These are phyloP conservation scores for Boloria euphrosyne DNA, from an alignment of 2,888 invertebrate genomes.

Conservation along the genomic window DNA sequence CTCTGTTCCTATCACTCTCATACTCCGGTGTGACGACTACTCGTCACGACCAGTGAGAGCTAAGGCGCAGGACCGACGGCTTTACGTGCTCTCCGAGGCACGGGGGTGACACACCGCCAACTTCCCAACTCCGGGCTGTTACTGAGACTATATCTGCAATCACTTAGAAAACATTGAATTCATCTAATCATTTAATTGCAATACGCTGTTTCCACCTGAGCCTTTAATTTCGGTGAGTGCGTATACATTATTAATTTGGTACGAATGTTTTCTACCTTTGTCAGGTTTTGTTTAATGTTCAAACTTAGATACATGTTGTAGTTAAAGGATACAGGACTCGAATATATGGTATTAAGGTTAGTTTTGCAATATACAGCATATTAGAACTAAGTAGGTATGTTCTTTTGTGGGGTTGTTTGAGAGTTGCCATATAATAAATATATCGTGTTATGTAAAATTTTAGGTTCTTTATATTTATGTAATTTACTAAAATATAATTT, in stretches of 20 bases:
- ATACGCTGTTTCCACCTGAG: constrained; percentile 11
- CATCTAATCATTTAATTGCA: constrained; percentile 24
- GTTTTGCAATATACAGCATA: neutral
- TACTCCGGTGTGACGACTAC: too few relatives aligned
- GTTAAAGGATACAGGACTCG: neutral
- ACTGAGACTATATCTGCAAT: neutral
- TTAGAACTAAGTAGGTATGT: neutral
- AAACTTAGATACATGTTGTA: neutral
- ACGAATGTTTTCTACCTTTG: constrained; percentile 18
- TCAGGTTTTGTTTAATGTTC: constrained; percentile 12
- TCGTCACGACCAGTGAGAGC: too few relatives aligned
- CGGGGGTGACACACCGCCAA: too few relatives aligned
- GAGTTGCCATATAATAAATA: neutral
- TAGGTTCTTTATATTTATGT: too few relatives aligned
- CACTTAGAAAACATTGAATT: neutral
- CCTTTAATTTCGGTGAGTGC: constrained; percentile 27
- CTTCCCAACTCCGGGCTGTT: too few relatives aligned
- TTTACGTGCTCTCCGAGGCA: too few relatives aligned
- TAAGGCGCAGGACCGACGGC: too few relatives aligned
- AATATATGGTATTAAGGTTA: neutral
- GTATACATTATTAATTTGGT: constrained; percentile 26
- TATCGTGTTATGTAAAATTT: too few relatives aligned
- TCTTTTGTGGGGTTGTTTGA: neutral
- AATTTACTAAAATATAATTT: too few relatives aligned
- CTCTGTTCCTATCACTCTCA: too few relatives aligned